Percentiles rank a stretch among this genome's conserved stretches.
These are phyloP conservation scores for Lasioglossum leucozonium DNA, from an alignment of 2,888 invertebrate species.

Conservation along the genomic window DNA sequence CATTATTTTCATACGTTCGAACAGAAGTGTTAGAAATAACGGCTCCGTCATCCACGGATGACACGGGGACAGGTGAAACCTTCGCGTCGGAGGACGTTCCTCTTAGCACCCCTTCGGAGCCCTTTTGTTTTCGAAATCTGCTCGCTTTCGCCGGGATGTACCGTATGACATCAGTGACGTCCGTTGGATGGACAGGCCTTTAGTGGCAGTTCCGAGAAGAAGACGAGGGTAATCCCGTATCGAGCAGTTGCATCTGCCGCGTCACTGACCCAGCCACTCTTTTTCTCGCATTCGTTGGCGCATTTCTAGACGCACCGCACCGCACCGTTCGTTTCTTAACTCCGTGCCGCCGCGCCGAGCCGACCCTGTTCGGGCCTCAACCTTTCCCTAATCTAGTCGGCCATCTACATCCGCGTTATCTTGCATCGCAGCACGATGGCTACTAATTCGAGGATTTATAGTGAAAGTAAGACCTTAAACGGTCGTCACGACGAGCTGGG, in stretches of 20 bases:
- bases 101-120: background rate
- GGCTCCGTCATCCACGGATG: background rate
- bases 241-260: slow-evolving; percentile 79
- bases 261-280: slow-evolving; percentile 75
- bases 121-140: slow-evolving; percentile 48
- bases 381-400: slow-evolving; percentile 71
- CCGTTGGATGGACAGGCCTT: slow-evolving; percentile 62
- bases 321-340: slow-evolving; percentile 40
- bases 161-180: slow-evolving; percentile 57
- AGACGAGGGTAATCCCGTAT: slow-evolving; percentile 75
- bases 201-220: slow-evolving; percentile 61
- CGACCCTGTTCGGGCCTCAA: slow-evolving; percentile 11
- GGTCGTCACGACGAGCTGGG: slow-evolving; percentile 51
- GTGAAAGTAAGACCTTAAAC: slow-evolving; percentile 78
- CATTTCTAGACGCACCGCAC: slow-evolving; percentile 6
- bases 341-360: slow-evolving; percentile 16
- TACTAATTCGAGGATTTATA: slow-evolving; percentile 82
- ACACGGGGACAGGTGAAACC: slow-evolving; percentile 7
- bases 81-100: background rate
- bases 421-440: slow-evolving; percentile 78
- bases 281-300: slow-evolving; percentile 52
- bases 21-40: background rate
- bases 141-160: slow-evolving; percentile 17
- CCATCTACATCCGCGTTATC: slow-evolving; percentile 80
- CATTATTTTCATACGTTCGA: background rate